phyloP scores from a whole-genome alignment of 2,113 vertebrate genomes.

The Clarias magur region DNA sequence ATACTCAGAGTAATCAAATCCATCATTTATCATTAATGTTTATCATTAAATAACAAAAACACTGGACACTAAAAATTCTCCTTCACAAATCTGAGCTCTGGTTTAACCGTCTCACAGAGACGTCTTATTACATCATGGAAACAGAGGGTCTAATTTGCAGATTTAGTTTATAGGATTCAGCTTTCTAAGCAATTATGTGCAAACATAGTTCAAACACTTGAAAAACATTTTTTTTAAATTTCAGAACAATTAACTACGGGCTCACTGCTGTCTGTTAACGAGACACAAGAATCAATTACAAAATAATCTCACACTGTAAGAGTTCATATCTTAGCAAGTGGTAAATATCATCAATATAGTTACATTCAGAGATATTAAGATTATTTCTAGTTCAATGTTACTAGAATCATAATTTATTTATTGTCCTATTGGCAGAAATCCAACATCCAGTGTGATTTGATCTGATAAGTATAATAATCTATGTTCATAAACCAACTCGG shows the following conservation, averaged over 20 bases:
- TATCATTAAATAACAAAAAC: neutral
- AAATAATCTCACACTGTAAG: too few relatives aligned
- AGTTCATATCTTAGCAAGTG: too few relatives aligned
- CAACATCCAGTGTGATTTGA: neutral
- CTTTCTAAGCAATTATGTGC: neutral
- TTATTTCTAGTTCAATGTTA: too few relatives aligned
- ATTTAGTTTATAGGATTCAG: neutral
- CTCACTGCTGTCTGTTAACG: neutral
- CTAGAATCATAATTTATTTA: too few relatives aligned
- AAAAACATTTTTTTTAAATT: neutral
- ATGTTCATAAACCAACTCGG: neutral
- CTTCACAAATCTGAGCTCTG: neutral
- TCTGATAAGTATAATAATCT: neutral
- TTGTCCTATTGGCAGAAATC: neutral
- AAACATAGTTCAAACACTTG: neutral
- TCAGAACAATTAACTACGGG: neutral
- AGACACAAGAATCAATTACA: neutral
- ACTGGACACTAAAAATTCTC: neutral
- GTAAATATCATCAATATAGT: too few relatives aligned
- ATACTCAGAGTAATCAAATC: neutral
- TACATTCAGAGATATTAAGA: too few relatives aligned
- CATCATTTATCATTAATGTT: neutral
- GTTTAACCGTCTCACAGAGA: neutral
- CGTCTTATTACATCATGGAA: neutral
- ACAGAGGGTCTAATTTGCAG: neutral